These are phyloP conservation scores for Bubo blakistoni DNA, from an alignment of 2,113 vertebrate species.

Conservation along the genomic window DNA sequence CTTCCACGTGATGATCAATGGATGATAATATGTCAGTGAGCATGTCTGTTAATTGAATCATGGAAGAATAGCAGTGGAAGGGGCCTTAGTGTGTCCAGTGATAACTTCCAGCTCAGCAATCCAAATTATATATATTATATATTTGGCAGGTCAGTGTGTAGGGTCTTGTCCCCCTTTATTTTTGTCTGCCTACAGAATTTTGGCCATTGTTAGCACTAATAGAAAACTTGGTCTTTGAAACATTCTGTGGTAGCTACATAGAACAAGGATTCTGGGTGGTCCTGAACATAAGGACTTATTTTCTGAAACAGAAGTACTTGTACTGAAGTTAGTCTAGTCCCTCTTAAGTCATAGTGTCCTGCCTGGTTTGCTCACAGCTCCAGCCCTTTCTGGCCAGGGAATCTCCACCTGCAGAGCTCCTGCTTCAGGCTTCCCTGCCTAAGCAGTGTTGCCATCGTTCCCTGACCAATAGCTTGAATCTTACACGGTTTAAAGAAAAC, in stretches of 20 bases:
- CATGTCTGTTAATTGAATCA: background rate
- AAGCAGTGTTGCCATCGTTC: background rate
- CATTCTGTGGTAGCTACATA: background rate
- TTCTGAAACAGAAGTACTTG: background rate
- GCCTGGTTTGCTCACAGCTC: background rate
- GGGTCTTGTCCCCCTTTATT: background rate
- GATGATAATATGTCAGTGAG: accelerated
- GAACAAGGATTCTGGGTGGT: background rate
- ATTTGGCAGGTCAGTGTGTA: background rate
- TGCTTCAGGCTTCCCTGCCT: background rate
- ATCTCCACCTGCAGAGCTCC: background rate
- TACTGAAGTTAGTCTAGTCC: background rate
- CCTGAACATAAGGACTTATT: background rate
- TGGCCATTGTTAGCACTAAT: background rate
- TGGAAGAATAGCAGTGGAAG: background rate
- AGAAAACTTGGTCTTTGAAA: background rate
- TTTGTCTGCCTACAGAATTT: background rate
- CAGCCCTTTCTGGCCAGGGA: background rate
- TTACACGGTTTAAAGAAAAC: background rate
- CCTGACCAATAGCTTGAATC: background rate
- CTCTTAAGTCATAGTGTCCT: background rate
- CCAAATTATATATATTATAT: accelerated
- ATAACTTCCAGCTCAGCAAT: background rate
- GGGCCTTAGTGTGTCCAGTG: background rate
- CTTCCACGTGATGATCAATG: accelerated